Evolutionary conservation across 1,140 invertebrate genomes (phyloP).

Genomic region (Tetraneura akinire): DNA sequence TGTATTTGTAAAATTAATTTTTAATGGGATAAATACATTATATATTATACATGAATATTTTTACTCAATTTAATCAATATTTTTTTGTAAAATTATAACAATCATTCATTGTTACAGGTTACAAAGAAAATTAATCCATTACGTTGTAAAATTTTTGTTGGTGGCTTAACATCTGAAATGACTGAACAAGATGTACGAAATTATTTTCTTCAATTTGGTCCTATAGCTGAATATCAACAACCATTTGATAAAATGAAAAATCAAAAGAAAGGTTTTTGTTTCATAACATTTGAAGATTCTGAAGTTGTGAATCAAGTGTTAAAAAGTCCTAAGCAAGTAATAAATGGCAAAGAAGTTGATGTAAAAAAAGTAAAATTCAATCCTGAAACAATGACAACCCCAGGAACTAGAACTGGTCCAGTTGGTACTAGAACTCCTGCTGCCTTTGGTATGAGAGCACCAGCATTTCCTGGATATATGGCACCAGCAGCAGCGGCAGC

Average conservation of each 20-base stretch:
- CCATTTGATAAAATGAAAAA: constrained; percentile 74
- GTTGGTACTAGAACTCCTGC: constrained; percentile 50
- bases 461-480: constrained; percentile 52
- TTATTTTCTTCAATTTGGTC: constrained; percentile 68
- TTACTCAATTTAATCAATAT: too few relatives aligned
- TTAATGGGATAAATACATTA: too few relatives aligned
- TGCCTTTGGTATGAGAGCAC: constrained; percentile 48
- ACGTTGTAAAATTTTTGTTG: constrained; percentile 71
- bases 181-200: constrained; percentile 67
- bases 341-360: constrained; percentile 68
- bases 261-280: constrained; percentile 69
- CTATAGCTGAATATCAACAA: constrained; percentile 68
- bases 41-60: too few relatives aligned
- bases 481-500: constrained; percentile 28
- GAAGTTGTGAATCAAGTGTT: constrained; percentile 67
- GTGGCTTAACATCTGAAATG: constrained; percentile 68
- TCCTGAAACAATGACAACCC: constrained; percentile 58
- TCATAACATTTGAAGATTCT: constrained; percentile 69
- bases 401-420: constrained; percentile 52
- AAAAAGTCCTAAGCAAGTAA: constrained; percentile 67
- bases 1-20: too few relatives aligned
- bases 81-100: too few relatives aligned
- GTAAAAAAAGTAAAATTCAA: constrained; percentile 64
- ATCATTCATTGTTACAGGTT: constrained; percentile 57
- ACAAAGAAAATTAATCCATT: constrained; percentile 62